A percentile compares a stretch with the other conserved stretches of the same genome.
Evolutionary conservation across 2,797 vertebrate species (phyloP).

Genomic region (Ctenopoma kingsleyae): DNA sequence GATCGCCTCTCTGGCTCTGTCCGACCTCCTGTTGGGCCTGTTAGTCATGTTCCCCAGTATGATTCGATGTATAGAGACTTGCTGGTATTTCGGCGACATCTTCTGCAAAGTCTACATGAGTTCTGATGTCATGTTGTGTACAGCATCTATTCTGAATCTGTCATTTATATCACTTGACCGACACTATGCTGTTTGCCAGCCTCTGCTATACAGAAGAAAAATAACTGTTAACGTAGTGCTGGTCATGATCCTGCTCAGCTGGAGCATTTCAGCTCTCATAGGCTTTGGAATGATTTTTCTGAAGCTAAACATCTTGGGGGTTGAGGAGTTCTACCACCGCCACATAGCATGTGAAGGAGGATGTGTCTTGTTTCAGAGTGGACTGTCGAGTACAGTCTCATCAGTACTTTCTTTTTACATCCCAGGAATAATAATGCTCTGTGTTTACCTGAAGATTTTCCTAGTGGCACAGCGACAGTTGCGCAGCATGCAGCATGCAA

Average conservation of each 20-base stretch:
- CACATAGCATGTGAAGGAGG: conserved; percentile 38
- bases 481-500: conserved; percentile 21
- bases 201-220: conserved; percentile 42
- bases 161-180: conserved; percentile 55
- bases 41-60: conserved; percentile 50
- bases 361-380: conserved; percentile 46
- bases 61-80: conserved; percentile 37
- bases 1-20: conserved; percentile 41
- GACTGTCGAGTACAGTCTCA: conserved; percentile 26
- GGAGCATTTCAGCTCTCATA: conserved; percentile 38
- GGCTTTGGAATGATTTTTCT: conserved; percentile 55
- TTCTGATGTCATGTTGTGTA: conserved; percentile 43
- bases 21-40: conserved; percentile 40
- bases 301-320: conserved; percentile 31
- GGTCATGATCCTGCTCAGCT: conserved; percentile 41
- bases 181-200: conserved; percentile 47
- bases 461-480: conserved; percentile 40
- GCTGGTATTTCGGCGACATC: conserved; percentile 54
- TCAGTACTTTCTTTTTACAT: conserved; percentile 48
- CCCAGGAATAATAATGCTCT: conserved; percentile 50
- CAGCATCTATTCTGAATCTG: conserved; percentile 50
- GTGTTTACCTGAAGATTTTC: conserved; percentile 51
- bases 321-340: conserved; percentile 41
- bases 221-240: conserved; percentile 24
- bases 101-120: conserved; percentile 46